phyloP scores from a whole-genome alignment of 2,797 vertebrate genomes.

The Malacoctenus gilli region DNA sequence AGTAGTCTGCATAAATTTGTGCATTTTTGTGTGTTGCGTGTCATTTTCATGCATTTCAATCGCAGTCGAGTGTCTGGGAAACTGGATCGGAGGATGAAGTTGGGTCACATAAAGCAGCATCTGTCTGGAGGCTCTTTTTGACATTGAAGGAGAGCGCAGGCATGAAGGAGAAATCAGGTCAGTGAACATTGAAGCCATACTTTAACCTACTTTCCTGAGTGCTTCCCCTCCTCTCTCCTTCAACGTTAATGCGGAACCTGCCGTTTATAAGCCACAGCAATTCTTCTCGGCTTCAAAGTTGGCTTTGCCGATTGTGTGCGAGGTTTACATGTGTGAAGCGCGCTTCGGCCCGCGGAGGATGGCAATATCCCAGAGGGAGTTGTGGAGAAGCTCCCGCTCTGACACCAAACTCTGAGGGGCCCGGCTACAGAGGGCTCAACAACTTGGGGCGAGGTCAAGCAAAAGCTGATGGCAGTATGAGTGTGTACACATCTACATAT shows the following conservation, averaged over 20 bases:
- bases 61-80: conserved; percentile 13
- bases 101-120: conserved; percentile 35
- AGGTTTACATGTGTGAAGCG: conserved; percentile 9
- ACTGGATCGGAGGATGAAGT: conserved; percentile 13
- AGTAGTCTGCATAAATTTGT: conserved; percentile 2
- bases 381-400: conserved; percentile 13
- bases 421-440: conserved; percentile 9
- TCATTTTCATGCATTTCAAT: conserved; percentile 19
- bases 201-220: conserved; percentile 52
- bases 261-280: conserved; percentile 11
- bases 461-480: conserved; percentile 2
- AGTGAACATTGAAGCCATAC: conserved; percentile 49
- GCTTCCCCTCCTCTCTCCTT: conserved; percentile 17
- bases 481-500: conserved; percentile 20
- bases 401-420: conserved; percentile 13
- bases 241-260: conserved; percentile 16
- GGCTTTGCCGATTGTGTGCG: conserved; percentile 12
- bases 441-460: conserved; percentile 26
- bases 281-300: background rate
- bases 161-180: conserved; percentile 62
- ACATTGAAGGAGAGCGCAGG: conserved; percentile 48
- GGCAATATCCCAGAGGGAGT: conserved; percentile 22
- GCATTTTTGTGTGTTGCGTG: background rate
- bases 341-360: conserved; percentile 2
- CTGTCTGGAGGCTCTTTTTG: conserved; percentile 43